Conservation (phyloP, 2,888 invertebrate genomes). For the Euplagia quadripunctaria region DNA sequence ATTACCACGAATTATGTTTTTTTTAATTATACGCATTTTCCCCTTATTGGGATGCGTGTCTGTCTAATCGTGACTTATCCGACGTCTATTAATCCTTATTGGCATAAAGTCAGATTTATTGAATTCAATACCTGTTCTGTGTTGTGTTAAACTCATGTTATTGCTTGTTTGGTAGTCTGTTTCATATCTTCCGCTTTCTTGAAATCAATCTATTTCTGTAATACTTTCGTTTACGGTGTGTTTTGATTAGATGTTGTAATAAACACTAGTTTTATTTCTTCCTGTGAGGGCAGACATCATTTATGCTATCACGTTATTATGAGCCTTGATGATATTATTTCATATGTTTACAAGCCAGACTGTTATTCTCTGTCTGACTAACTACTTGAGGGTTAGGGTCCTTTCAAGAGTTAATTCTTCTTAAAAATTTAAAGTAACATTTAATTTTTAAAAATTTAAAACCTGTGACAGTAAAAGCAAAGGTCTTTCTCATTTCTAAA, state of each 20-base stretch:
- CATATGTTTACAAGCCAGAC: not conserved
- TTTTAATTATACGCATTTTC: not conserved
- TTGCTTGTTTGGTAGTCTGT: conserved; percentile 56
- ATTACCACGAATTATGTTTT: not conserved
- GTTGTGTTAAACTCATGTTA: conserved; percentile 48
- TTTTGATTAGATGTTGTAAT: conserved; percentile 62
- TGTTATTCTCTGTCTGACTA: not conserved
- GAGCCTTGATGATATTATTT: not conserved
- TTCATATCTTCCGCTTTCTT: conserved; percentile 81
- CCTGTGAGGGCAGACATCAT: conserved; percentile 50
- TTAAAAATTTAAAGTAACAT: not conserved
- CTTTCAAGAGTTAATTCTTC: not conserved
- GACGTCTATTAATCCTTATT: not conserved
- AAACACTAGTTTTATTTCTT: conserved; percentile 64
- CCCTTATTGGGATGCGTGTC: not conserved
- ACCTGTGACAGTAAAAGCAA: too few species aligned
- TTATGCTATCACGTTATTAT: conserved; percentile 50
- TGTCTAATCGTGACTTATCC: not conserved
- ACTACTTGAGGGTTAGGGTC: not conserved
- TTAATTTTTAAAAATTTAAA: too few species aligned
- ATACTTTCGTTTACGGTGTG: conserved; percentile 69
- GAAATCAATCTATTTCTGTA: conserved; percentile 74
- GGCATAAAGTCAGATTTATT: conserved; percentile 19
- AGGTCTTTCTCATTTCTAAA: too few species aligned
- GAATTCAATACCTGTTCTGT: conserved; percentile 4